These are phyloP conservation scores for Mamestra brassicae DNA, from an alignment of 2,888 invertebrate genomes.

Conservation along the genomic window DNA sequence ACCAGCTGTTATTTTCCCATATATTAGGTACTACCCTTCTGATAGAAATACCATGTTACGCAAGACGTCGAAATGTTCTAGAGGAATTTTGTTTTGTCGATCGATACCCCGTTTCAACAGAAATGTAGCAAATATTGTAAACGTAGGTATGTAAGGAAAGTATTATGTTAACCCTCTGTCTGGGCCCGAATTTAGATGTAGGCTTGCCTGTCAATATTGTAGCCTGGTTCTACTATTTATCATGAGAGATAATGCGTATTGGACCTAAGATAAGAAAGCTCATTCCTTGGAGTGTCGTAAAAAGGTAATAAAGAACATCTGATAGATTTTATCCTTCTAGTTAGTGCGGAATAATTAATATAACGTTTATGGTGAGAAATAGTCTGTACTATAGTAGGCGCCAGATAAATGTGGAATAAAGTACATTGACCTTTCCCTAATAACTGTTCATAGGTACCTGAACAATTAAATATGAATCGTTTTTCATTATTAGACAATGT, in stretches of 20 bases:
- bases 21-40: background rate
- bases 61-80: conserved; percentile 29
- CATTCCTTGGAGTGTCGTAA: background rate
- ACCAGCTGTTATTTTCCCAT: background rate
- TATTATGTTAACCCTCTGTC: conserved; percentile 34
- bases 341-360: conserved; percentile 7
- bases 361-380: background rate
- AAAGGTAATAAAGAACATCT: background rate
- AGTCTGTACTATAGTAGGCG: too few species aligned
- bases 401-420: too few species aligned
- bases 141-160: conserved; percentile 13
- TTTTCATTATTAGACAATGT: too few species aligned
- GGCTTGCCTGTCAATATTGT: conserved; percentile 8
- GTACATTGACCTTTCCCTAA: too few species aligned
- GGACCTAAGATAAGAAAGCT: conserved; percentile 1
- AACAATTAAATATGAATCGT: too few species aligned
- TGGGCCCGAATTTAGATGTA: conserved; percentile 29
- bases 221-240: conserved; percentile 5
- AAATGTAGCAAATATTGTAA: conserved; percentile 42
- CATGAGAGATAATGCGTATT: background rate
- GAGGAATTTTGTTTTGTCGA: conserved; percentile 24
- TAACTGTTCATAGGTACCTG: too few species aligned
- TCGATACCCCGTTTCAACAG: conserved; percentile 36
- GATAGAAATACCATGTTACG: conserved; percentile 1
- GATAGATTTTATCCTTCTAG: background rate